Percentiles rank a stretch among this genome's conserved stretches.
These are phyloP conservation scores for Tricholauxania praeusta DNA, from an alignment of 2,888 invertebrate genomes.

Conservation along the genomic window DNA sequence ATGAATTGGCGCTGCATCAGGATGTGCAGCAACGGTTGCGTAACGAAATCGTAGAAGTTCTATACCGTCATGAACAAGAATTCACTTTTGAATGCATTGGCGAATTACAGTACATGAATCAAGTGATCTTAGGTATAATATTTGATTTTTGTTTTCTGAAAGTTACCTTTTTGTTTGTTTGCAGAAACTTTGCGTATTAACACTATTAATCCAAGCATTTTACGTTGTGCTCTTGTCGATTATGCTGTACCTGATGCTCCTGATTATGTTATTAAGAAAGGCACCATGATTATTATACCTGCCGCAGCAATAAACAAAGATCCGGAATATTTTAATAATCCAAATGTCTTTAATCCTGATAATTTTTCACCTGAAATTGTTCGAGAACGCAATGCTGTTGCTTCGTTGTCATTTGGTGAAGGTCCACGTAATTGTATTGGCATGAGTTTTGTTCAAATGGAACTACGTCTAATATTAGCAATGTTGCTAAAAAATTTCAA, in stretches of 20 bases:
- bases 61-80: conserved; percentile 49
- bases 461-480: conserved; percentile 44
- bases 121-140: conserved; percentile 51
- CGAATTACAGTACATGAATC: conserved; percentile 57
- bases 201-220: conserved; percentile 64
- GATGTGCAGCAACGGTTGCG: conserved; percentile 67
- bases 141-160: not conserved
- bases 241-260: conserved; percentile 55
- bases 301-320: conserved; percentile 73
- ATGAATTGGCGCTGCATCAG: conserved; percentile 68
- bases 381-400: conserved; percentile 65
- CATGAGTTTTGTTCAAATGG: conserved; percentile 50
- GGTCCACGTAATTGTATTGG: conserved; percentile 50
- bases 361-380: conserved; percentile 72
- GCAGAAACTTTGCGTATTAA: conserved; percentile 71
- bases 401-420: conserved; percentile 52
- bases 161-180: conserved; percentile 28
- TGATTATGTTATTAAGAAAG: conserved; percentile 10
- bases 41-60: conserved; percentile 65
- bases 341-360: conserved; percentile 73
- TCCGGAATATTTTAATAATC: conserved; percentile 69
- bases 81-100: conserved; percentile 56
- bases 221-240: conserved; percentile 56
- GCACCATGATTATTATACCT: conserved; percentile 66
- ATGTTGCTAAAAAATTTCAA: conserved; percentile 42